Base-by-base conservation (phyloP, 1,140 invertebrate genomes). In the Eufriesea mexicana region DNA sequence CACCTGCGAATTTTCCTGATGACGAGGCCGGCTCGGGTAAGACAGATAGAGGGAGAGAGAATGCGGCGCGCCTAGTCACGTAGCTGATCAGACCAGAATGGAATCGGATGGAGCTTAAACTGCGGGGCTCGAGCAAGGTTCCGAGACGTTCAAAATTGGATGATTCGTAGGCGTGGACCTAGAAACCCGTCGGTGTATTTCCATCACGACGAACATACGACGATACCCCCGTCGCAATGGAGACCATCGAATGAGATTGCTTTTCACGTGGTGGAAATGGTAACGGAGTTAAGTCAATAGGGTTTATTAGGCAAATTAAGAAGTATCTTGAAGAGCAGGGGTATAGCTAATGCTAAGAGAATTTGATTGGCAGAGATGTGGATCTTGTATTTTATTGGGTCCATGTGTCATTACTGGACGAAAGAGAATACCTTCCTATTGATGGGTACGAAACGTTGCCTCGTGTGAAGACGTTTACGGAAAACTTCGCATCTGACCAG, bases 1-100 rank as follows among this genome's bases (percentile, higher is more conserved):
- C 89, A 84, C 82, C 61, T 78, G 80, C 79, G 72, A 82, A 82
- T 82, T 82, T 82, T 28, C 79, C 72, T 67, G 79, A 76, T 82
- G 79, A 82, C 79, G 51, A 67, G 59, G 47, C 49, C 16, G 18
- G 16, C 12, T 25, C 7, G 7, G 1, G 14, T 42, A 28, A 51
- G n/a, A 54, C n/a, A 16, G 4, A 28, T 54, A 42, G 25, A 42
- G 49, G 10, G 4, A 18, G 14, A 20, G 18, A 71, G n/a, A 28
- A 71, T 47, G 68, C 68, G 68, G 18, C 45, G 25, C 47, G 68
- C n/a, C 45, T 49, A 28, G 64, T 59, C 76, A 23, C 57, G 59
- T 51, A 51, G 42, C 64, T 10, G 51, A 73, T 55, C 71, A 42
- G 62, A 66, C 47, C 5, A 51, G 35, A 76, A 76, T 57, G 57